Percentiles rank a stretch among this genome's conserved stretches.
Evolutionary conservation across 2,113 vertebrate genomes (phyloP).

Genomic region (Myrmecophaga tridactyla): DNA sequence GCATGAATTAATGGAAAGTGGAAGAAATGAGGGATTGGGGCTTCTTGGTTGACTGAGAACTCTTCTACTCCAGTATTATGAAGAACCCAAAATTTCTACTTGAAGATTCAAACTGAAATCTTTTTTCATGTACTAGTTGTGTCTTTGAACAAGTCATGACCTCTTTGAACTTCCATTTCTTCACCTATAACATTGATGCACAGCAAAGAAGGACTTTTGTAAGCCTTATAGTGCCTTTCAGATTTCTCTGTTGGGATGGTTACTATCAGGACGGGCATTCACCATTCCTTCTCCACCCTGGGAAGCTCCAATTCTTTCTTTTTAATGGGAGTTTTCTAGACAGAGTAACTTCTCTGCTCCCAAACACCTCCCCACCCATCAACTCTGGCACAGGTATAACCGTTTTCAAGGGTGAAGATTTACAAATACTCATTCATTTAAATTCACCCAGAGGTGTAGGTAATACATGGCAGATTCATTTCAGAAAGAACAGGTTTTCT

Average conservation of each 20-base stretch:
- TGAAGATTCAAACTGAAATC: neutral
- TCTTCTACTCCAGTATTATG: neutral
- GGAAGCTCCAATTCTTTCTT: too few species aligned
- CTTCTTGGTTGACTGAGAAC: neutral
- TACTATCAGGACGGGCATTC: rapidly evolving
- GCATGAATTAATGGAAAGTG: neutral
- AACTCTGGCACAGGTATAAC: neutral
- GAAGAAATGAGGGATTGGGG: neutral
- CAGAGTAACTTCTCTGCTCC: neutral
- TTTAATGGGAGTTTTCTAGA: neutral
- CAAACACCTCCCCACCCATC: neutral
- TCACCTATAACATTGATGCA: neutral
- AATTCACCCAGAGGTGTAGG: neutral
- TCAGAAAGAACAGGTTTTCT: neutral
- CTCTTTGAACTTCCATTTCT: neutral
- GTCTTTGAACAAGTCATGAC: neutral
- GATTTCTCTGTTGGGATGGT: neutral
- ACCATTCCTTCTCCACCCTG: too few species aligned
- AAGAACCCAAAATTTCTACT: neutral
- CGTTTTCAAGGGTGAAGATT: neutral
- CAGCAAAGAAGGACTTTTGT: neutral
- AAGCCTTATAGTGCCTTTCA: neutral
- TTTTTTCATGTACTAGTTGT: neutral
- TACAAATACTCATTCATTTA: neutral
- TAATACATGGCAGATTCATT: neutral